Conservation (phyloP, 2,797 vertebrate genomes). For the Coendou prehensilis region DNA sequence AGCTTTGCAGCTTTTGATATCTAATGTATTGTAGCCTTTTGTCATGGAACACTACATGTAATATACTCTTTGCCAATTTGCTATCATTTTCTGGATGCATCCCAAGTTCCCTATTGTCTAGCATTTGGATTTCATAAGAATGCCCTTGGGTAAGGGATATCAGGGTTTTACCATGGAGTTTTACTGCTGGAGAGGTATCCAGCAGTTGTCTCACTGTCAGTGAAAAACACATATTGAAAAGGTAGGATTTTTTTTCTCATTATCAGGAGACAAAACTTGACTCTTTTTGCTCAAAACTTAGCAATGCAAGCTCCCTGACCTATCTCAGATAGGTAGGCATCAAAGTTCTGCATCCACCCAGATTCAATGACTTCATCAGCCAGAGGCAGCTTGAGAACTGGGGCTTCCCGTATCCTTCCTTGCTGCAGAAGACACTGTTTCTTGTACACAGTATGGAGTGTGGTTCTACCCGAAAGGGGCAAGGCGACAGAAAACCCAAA, state of each 20-base stretch:
- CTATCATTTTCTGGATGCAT: background rate
- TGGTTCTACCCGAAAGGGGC: background rate
- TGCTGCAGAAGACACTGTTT: conserved; percentile 3
- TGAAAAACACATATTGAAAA: conserved; percentile 97
- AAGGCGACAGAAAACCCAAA: background rate
- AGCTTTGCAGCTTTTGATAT: background rate
- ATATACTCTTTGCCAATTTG: background rate
- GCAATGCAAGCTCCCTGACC: conserved; percentile 96
- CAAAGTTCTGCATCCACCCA: conserved; percentile 96
- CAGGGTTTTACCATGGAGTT: conserved; percentile 97
- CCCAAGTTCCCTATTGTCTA: background rate
- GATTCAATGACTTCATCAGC: conserved; percentile 96
- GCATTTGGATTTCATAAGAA: background rate
- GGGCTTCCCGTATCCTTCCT: conserved; percentile 90
- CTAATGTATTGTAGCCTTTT: background rate
- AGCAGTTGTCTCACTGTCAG: conserved; percentile 85
- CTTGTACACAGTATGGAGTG: conserved; percentile 17
- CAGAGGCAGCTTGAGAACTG: conserved; percentile 95
- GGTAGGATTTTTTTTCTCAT: conserved; percentile 95
- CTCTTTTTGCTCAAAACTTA: conserved; percentile 98
- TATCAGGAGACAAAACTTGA: conserved; percentile 94
- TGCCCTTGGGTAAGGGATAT: conserved; percentile 97
- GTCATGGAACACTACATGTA: background rate
- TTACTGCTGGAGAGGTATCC: conserved; percentile 95
- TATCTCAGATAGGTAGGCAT: conserved; percentile 96